Evolutionary conservation across 1,140 invertebrate genomes (phyloP), one percentile per base, ranked within the genome.

Genomic region (Penaeus indicus): DNA sequence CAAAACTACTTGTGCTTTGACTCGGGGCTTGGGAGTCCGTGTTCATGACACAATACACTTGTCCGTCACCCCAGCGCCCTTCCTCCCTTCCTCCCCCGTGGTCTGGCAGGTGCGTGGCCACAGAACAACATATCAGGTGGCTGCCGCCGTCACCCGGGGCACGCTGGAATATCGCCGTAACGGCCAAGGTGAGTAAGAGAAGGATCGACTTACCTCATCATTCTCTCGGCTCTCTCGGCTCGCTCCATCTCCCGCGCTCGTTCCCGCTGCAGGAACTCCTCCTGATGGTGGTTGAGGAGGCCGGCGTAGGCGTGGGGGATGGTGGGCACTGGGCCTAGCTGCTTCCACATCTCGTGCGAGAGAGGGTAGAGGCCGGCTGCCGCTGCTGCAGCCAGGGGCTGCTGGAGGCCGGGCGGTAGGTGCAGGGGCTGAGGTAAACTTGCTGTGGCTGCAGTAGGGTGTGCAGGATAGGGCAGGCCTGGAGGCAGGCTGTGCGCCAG

Each of bases 351-450:
- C 21, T 90, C 89, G 7, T 79, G 85, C 8, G 84, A 77, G 8
- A 85, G 62, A 27, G 88, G 89, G 77, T 89, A 91, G 4, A 90
- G 83, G 61, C 88, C 84, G 47, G 92, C 92, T 19, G 92, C 91
- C n/a, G 93, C 90, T 38, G 91, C 84, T 38, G 92, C 92, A 19
- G 92, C 91, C 25, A 93, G 91, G 32, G 91, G 91, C 13, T 91
- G 89, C 62, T 91, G 89, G 38, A 91, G 83, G 32, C 87, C 84
- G 64, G 86, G 84, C 27, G 88, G 77, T 63, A 90, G 79, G 69
- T 90, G 88, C 54, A 90, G 47, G 16, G 88, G 62, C 22, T 86
- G 80, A 13, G 89, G 86, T 77, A 84, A 61, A 84, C 78, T 90
- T 79, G 90, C 87, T 60, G 79, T 13, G 27, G 47, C 77, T 27